Conservation (phyloP, 2,113 vertebrate species). For the Otus sunia region DNA sequence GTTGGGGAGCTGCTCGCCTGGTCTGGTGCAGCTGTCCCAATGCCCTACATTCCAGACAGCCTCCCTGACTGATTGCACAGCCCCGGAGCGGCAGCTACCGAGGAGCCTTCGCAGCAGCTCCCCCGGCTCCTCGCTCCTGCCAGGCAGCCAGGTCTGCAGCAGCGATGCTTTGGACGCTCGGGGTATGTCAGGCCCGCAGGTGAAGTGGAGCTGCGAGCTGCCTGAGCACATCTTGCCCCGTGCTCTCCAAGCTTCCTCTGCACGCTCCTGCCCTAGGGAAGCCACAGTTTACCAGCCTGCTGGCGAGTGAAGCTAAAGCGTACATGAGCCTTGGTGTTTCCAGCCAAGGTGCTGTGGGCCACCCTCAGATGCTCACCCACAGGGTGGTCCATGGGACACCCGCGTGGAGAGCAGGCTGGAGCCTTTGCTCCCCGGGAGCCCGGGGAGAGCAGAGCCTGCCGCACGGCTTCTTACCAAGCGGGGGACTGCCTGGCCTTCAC, state of each 20-base stretch:
- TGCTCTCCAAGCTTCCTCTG: background rate
- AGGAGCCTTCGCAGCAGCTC: background rate
- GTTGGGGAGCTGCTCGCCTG: background rate
- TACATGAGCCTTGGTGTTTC: accelerated
- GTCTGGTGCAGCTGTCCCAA: constrained; percentile 20
- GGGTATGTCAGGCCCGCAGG: accelerated
- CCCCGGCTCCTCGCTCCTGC: background rate
- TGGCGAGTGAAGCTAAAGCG: accelerated
- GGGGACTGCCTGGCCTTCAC: background rate
- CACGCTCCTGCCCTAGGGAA: accelerated
- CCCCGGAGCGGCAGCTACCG: accelerated
- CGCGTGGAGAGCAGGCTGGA: background rate
- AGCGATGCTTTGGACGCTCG: accelerated
- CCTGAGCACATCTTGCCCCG: accelerated
- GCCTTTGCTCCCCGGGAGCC: background rate
- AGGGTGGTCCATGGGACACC: background rate
- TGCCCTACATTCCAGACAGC: constrained; percentile 52
- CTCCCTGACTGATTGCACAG: background rate
- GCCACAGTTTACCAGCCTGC: accelerated
- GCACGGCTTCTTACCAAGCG: accelerated
- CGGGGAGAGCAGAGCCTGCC: background rate
- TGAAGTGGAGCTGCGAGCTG: accelerated
- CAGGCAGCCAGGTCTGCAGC: background rate
- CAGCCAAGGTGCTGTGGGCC: accelerated
- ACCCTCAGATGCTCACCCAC: accelerated